Evolutionary conservation across 2,888 invertebrate species (phyloP), one percentile per base, ranked within the genome.

Genomic region (Nematopogon swammerdamellus): DNA sequence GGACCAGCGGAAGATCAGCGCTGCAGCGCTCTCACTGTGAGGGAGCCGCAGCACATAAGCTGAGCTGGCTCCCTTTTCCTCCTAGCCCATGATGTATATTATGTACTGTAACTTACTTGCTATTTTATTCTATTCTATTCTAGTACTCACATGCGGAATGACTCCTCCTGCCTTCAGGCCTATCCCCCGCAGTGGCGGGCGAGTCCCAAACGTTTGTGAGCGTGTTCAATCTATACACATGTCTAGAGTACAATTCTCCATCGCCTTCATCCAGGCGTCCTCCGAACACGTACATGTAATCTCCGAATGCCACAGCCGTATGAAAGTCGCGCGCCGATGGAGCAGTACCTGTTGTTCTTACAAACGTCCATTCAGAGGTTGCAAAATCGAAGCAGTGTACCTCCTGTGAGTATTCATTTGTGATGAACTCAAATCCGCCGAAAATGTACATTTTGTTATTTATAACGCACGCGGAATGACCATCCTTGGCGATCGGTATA

Each of bases 111-210:
- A n/a, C n/a, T n/a, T n/a, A n/a, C n/a, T n/a, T n/a, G n/a, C n/a
- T n/a, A n/a, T n/a, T n/a, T n/a, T n/a, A n/a, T n/a, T n/a, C n/a
- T n/a, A n/a, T n/a, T n/a, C n/a, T n/a, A n/a, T n/a, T n/a, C n/a
- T n/a, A n/a, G n/a, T 54, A 66, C 87, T 84, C 81, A 93, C 93
- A 95, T 58, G 94, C 91, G 54, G 95, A 95, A 76, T 96, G 95
- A 67, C 94, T 95, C 46, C 96, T 81, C 54, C 96, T 79, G 36
- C 95, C 94, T 50, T 84, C 77, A 2, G 95, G 95, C 83, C 81
- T 47, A 80, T 74, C 2, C 90, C 91, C 45, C 70, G 69, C 36
- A 72, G 52, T 36, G 8, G 36, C 36, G 36, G 36, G 85, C 54
- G 66, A 79, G 63, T 77, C 72, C 95, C 95, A 96, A 48, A 79